Conservation (phyloP, 2,797 vertebrate species). For the Rhinatrema bivittatum region DNA sequence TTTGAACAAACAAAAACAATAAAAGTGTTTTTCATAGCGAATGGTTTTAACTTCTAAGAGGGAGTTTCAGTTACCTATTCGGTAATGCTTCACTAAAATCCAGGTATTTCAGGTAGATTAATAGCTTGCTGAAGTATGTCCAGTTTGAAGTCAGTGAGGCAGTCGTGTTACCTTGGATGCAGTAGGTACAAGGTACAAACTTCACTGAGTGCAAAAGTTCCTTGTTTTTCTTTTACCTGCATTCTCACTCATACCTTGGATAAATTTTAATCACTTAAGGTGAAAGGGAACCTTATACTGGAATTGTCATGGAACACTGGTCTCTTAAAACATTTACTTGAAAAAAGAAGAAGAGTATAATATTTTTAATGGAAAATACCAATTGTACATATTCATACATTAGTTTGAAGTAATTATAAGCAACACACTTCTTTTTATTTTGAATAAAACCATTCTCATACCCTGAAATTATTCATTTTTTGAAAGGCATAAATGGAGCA, state of each 20-base stretch:
- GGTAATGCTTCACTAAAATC: constrained; percentile 51
- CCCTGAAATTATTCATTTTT: no score
- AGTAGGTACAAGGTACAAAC: constrained; percentile 61
- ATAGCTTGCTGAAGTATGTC: constrained; percentile 50
- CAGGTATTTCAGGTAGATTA: constrained; percentile 78
- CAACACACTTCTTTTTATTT: no score
- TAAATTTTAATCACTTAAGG: constrained; percentile 33
- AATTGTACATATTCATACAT: no score
- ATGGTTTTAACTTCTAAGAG: constrained; percentile 46
- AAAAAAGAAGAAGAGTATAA: not conserved
- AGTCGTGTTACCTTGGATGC: constrained; percentile 39
- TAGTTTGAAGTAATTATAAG: no score
- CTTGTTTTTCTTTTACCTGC: constrained; percentile 43
- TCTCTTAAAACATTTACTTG: not conserved
- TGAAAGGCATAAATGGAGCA: no score
- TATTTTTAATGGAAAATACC: not conserved
- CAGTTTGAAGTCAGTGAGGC: constrained; percentile 38
- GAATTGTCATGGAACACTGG: not conserved
- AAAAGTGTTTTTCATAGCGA: constrained; percentile 28
- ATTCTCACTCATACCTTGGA: constrained; percentile 24
- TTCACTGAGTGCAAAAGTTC: constrained; percentile 33
- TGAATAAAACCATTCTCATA: no score
- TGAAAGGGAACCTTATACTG: not conserved
- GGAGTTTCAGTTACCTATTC: constrained; percentile 64
- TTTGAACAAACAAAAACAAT: constrained; percentile 11